phyloP scores from a whole-genome alignment of 2,888 invertebrate species.

The Malthinus flaveolus region DNA sequence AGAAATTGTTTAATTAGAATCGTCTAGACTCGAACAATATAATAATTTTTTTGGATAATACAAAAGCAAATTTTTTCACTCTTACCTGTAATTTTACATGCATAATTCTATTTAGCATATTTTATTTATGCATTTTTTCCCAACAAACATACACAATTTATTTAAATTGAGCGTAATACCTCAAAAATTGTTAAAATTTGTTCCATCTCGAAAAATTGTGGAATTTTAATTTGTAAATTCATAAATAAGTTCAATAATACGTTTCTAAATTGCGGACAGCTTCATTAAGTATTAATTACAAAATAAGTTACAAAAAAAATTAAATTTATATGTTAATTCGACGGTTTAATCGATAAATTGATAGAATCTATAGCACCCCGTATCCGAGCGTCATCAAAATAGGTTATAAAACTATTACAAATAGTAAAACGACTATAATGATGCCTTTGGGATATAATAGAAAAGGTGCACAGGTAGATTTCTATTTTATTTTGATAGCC shows the following conservation, averaged over 20 bases:
- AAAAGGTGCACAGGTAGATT: constrained; percentile 28
- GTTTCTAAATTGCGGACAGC: constrained; percentile 6
- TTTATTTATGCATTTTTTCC: too few relatives aligned
- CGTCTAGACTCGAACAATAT: too few relatives aligned
- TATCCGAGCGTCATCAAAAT: constrained; percentile 9
- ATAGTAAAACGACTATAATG: constrained; percentile 29
- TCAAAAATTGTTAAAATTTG: too few relatives aligned
- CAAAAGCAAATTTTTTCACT: too few relatives aligned
- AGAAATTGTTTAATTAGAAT: too few relatives aligned
- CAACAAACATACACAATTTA: too few relatives aligned
- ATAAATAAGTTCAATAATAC: background rate
- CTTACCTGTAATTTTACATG: too few relatives aligned
- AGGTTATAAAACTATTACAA: constrained; percentile 26
- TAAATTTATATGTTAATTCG: constrained; percentile 18
- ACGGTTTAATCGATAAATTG: constrained; percentile 18
- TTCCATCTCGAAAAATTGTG: too few relatives aligned
- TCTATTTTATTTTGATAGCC: constrained; percentile 20
- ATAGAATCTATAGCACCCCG: constrained; percentile 18
- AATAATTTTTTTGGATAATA: too few relatives aligned
- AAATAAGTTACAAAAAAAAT: background rate
- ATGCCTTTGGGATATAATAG: constrained; percentile 22
- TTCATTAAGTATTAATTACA: constrained; percentile 11
- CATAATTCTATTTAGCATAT: too few relatives aligned
- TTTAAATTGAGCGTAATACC: too few relatives aligned
- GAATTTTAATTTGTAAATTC: too few relatives aligned